Conservation (phyloP, 2,797 vertebrate species). For the Graptemys geographica region DNA sequence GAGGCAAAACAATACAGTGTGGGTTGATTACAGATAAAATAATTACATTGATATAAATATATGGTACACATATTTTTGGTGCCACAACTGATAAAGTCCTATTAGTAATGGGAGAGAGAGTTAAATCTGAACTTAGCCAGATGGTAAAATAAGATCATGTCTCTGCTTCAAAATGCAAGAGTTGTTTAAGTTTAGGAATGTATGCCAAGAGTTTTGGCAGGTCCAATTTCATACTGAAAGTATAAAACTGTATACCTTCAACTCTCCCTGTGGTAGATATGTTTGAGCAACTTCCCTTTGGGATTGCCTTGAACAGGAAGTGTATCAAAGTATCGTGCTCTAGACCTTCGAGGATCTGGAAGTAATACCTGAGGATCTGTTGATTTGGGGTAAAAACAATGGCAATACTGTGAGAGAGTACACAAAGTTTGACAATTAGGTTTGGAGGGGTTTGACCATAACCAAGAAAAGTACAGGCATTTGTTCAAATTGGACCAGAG, state of each 20-base stretch:
- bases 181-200: background rate
- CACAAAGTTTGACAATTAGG: background rate
- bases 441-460: background rate
- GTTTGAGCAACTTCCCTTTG: background rate
- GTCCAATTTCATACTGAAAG: background rate
- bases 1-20: background rate
- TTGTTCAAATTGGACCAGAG: background rate
- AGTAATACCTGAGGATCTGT: background rate
- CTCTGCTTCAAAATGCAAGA: background rate
- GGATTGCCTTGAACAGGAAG: background rate
- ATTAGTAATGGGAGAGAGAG: too few species aligned
- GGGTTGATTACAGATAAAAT: background rate
- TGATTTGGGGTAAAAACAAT: background rate
- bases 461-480: background rate
- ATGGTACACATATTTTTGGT: background rate
- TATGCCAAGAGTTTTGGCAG: background rate
- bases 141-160: background rate
- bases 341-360: background rate
- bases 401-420: background rate
- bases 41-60: background rate
- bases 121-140: too few species aligned
- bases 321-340: background rate
- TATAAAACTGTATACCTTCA: background rate
- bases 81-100: too few species aligned
- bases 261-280: background rate